Conservation (phyloP, 2,113 vertebrate species). For the Saimiri boliviensis region DNA sequence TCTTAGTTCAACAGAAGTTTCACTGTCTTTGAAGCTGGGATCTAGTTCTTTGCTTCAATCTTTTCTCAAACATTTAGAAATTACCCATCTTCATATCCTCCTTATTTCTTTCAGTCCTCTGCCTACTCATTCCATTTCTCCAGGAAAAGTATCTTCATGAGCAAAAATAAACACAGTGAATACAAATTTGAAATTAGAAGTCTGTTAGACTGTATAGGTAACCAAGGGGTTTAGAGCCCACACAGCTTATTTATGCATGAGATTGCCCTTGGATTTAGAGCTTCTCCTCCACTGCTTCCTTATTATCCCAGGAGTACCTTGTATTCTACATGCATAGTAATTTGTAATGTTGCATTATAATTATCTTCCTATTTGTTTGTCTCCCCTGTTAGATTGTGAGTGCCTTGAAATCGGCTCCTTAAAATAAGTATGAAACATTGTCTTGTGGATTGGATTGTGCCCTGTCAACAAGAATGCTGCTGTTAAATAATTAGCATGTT, state of each 20-base stretch:
- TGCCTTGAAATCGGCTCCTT: not conserved
- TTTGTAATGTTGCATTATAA: not conserved
- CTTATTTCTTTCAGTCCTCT: not conserved
- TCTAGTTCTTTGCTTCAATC: not conserved
- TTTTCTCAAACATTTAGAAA: slow-evolving; percentile 31
- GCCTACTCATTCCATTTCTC: not conserved
- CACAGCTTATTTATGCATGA: not conserved
- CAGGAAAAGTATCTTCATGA: not conserved
- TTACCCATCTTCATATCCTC: not conserved
- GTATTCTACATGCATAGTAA: not conserved
- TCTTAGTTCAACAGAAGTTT: not conserved
- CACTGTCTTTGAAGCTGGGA: not conserved
- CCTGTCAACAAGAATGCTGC: slow-evolving; percentile 48
- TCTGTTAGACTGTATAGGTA: not conserved
- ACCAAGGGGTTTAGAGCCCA: not conserved
- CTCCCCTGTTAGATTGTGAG: not conserved
- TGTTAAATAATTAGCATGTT: slow-evolving; percentile 63
- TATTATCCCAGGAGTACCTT: not conserved
- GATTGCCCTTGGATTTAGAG: not conserved
- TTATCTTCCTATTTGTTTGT: not conserved
- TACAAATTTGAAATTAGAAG: not conserved
- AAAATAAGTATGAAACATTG: not conserved
- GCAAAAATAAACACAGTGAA: not conserved
- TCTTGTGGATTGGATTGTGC: slow-evolving; percentile 25
- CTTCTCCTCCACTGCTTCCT: not conserved